Percentiles rank a stretch among this genome's conserved stretches.
phyloP scores from a whole-genome alignment of 2,113 vertebrate species.

The Haliaeetus leucogaster region DNA sequence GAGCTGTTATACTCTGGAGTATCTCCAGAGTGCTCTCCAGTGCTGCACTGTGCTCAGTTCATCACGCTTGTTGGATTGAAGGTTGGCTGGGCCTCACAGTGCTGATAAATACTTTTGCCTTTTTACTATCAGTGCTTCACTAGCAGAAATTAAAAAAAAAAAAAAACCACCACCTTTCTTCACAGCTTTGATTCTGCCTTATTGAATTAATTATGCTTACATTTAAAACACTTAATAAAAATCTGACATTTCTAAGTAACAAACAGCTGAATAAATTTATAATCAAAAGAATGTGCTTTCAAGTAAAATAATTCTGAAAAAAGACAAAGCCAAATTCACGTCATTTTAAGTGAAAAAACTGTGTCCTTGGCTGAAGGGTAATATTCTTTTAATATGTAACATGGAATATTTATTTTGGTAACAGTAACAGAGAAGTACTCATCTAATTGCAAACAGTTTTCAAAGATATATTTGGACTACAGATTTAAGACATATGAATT shows the following conservation, averaged over 20 bases:
- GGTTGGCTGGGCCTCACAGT: background rate
- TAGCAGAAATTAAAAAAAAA: background rate
- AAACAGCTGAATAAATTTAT: background rate
- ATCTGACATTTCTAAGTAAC: background rate
- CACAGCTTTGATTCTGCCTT: background rate
- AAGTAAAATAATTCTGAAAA: conserved; percentile 22
- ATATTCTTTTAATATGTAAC: conserved; percentile 18
- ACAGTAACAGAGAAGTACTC: conserved; percentile 19
- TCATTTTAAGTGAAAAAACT: conserved; percentile 20
- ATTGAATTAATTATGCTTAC: background rate
- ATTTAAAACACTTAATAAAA: background rate
- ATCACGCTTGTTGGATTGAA: accelerated
- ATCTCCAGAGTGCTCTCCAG: background rate
- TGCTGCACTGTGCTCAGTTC: background rate
- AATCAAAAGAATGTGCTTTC: conserved; percentile 14
- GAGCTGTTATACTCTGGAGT: background rate
- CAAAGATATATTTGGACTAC: background rate
- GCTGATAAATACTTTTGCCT: background rate
- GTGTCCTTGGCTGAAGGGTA: background rate
- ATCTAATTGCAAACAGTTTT: conserved; percentile 55
- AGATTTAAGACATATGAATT: conserved; percentile 42
- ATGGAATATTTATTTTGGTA: conserved; percentile 53
- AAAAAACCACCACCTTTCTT: background rate
- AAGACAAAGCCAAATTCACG: conserved; percentile 8
- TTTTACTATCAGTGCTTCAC: background rate